These are phyloP conservation scores for Eustalomyia histrio DNA, from an alignment of 2,888 invertebrate genomes.

Conservation along the genomic window DNA sequence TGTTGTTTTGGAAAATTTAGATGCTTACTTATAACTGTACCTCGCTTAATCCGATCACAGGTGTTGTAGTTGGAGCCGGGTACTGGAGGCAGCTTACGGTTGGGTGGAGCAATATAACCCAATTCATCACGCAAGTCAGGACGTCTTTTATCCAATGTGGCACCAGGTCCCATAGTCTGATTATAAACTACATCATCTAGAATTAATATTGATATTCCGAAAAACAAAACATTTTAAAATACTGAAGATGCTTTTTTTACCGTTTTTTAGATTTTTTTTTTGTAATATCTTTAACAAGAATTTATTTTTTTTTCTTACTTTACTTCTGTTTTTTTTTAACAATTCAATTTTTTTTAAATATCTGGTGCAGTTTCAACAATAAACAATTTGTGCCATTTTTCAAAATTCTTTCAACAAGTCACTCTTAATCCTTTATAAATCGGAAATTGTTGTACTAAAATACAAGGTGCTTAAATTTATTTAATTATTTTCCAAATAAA, in stretches of 20 bases:
- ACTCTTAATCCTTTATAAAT: constrained; percentile 61
- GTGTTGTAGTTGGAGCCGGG: constrained; percentile 96
- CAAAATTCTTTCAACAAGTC: constrained; percentile 64
- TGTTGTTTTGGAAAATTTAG: constrained; percentile 77
- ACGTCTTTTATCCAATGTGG: constrained; percentile 90
- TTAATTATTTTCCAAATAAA: constrained; percentile 62
- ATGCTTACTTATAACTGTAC: constrained; percentile 93
- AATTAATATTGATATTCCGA: constrained; percentile 80
- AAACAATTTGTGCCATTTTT: constrained; percentile 63
- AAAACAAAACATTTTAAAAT: constrained; percentile 73
- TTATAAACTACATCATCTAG: constrained; percentile 95
- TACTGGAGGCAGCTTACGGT: constrained; percentile 94
- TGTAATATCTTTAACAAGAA: constrained; percentile 19
- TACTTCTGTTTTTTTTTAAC: constrained; percentile 75
- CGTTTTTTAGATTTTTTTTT: constrained; percentile 66
- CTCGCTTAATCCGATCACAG: constrained; percentile 95
- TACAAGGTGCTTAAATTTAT: constrained; percentile 70
- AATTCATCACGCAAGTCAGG: constrained; percentile 92
- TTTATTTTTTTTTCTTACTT: constrained; percentile 73
- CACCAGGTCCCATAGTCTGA: constrained; percentile 87
- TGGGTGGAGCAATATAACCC: constrained; percentile 95
- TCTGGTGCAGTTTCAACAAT: constrained; percentile 60
- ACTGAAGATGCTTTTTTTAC: constrained; percentile 80
- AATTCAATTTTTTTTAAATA: constrained; percentile 60
- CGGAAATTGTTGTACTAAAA: constrained; percentile 61